Evolutionary conservation across 2,797 vertebrate genomes (phyloP).

Genomic region (Momotus momota): DNA sequence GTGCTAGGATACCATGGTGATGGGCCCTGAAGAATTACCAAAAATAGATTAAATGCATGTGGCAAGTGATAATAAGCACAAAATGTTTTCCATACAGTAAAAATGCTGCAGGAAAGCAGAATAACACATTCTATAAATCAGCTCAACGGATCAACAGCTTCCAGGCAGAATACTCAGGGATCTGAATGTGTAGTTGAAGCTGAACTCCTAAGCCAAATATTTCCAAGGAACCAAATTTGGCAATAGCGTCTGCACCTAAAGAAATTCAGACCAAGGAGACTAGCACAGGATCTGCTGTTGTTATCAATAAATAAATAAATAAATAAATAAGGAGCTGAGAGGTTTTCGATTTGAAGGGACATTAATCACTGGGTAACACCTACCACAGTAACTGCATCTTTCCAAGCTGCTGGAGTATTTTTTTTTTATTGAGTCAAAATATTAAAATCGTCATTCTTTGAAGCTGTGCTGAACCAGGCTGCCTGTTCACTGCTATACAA

Average conservation of each 20-base stretch:
- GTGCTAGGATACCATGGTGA: slow-evolving; percentile 73
- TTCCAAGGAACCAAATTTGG: slow-evolving; percentile 44
- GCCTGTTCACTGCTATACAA: neutral
- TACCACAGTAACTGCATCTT: slow-evolving; percentile 42
- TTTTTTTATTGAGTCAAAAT: slow-evolving; percentile 61
- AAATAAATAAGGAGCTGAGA: slow-evolving; percentile 44
- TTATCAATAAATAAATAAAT: slow-evolving; percentile 31
- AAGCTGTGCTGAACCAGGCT: slow-evolving; percentile 55
- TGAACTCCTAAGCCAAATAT: slow-evolving; percentile 43
- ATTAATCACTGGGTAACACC: slow-evolving; percentile 69
- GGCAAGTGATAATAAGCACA: slow-evolving; percentile 73
- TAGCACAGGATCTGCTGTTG: slow-evolving; percentile 56
- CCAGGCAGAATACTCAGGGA: neutral
- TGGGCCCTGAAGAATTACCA: slow-evolving; percentile 68
- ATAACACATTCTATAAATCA: slow-evolving; percentile 40
- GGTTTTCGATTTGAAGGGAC: slow-evolving; percentile 57
- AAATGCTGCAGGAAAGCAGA: slow-evolving; percentile 45
- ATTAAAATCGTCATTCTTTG: slow-evolving; percentile 63
- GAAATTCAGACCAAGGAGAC: slow-evolving; percentile 23
- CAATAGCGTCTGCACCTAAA: slow-evolving; percentile 51
- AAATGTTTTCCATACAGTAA: slow-evolving; percentile 72
- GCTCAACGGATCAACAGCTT: slow-evolving; percentile 45
- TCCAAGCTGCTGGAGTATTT: slow-evolving; percentile 32
- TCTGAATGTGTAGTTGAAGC: neutral
- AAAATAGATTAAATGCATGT: slow-evolving; percentile 75